Base-by-base conservation (phyloP, 2,888 invertebrate genomes). In the Chamaedrilus cognettii region DNA sequence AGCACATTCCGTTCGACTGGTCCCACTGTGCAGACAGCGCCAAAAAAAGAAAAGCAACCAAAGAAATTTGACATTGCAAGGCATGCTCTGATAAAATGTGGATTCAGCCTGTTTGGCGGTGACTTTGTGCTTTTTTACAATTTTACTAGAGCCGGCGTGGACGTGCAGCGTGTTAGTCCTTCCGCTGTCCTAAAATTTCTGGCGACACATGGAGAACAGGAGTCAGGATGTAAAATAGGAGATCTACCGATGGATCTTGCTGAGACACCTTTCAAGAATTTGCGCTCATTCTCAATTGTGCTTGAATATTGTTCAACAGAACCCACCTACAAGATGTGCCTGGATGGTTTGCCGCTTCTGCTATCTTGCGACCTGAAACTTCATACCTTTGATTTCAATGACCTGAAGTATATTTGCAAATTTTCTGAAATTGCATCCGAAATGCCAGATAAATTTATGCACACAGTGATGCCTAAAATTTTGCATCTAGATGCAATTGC, bases 171-270 rank as follows among this genome's bases (percentile, higher is more conserved):
- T 23, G 66, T 74, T 52, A 60, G 64, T 31, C 75, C 75, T 26
- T 66, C 60, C 15, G 60, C 70, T 15, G 75, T 75, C 11, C 57
- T 72, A 19, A 19, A 60, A 19, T 75, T 71, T 56, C 67, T 75
- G 50, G 64, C 66, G 34, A 52, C 55, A n/a, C 68, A 68, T 60
- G 28, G 42, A 32, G 49, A 52, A 15, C 60, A 64, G 26, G 60
- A 64, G 28, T 61, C 68, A 23, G 52, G 52, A 30, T 72, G 74
- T 58, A 64, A 68, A 34, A 15, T 72, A 26, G 67, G 59, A 1
- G 42, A 30, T 11, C 62, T 73, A 26, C 74, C 74, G 11, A 35
- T 31, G 28, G 56, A 52, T 19, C 56, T 74, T 4, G 33, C 28
- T 4, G 60, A 65, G 34, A 73, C 74, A 1, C 70, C 67, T n/a